phyloP scores from a whole-genome alignment of 2,113 vertebrate genomes.

The Passerina amoena region DNA sequence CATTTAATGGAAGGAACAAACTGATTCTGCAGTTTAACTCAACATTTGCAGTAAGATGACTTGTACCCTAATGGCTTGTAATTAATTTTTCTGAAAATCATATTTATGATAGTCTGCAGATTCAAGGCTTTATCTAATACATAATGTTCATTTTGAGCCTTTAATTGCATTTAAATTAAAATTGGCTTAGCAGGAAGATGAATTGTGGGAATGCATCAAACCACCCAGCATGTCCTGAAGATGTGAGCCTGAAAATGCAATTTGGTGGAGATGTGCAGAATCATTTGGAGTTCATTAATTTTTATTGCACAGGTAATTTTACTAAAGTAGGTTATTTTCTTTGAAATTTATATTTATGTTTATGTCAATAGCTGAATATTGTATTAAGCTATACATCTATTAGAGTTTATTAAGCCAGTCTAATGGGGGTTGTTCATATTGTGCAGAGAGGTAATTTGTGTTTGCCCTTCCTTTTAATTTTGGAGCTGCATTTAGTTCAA shows the following conservation, averaged over 20 bases:
- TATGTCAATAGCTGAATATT: constrained; percentile 84
- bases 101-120: constrained; percentile 89
- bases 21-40: constrained; percentile 89
- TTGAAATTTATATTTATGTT: constrained; percentile 86
- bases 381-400: constrained; percentile 77
- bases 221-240: constrained; percentile 88
- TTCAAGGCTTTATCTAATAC: constrained; percentile 90
- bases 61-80: constrained; percentile 92
- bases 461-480: constrained; percentile 59
- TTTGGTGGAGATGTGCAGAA: constrained; percentile 85
- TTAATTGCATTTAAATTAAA: constrained; percentile 97
- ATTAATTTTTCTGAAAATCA: constrained; percentile 90
- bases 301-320: constrained; percentile 90
- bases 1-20: constrained; percentile 88
- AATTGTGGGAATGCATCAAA: constrained; percentile 90
- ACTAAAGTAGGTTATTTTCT: constrained; percentile 86
- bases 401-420: constrained; percentile 79
- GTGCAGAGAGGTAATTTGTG: constrained; percentile 65
- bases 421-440: constrained; percentile 71
- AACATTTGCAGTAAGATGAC: constrained; percentile 88
- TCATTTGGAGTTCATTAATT: constrained; percentile 93
- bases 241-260: constrained; percentile 90
- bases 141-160: constrained; percentile 93
- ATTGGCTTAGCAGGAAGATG: constrained; percentile 91
- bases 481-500: constrained; percentile 15